Conservation (phyloP, 2,797 vertebrate species). For the Poecile montanus region DNA sequence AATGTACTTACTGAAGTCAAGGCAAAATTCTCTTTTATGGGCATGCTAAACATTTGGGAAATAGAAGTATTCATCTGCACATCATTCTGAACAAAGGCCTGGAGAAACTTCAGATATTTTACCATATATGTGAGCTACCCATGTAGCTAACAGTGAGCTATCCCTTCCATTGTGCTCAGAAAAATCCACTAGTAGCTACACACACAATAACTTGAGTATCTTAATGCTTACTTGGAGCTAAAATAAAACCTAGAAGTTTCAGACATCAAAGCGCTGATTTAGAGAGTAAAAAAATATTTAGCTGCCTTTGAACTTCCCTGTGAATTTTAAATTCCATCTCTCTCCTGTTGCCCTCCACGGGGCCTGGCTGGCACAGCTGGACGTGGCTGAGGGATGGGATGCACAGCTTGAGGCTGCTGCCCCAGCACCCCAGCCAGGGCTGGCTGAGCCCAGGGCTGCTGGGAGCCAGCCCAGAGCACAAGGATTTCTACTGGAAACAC, state of each 20-base stretch:
- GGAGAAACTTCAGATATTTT: not conserved
- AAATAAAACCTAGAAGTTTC: not conserved
- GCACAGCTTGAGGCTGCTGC: not conserved
- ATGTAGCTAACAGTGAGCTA: not conserved
- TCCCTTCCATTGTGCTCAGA: not conserved
- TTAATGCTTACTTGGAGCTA: not conserved
- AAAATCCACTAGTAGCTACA: not conserved
- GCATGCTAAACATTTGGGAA: not conserved
- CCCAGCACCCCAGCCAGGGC: fast-evolving
- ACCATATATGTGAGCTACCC: not conserved
- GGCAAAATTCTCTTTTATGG: not conserved
- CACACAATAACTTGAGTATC: not conserved
- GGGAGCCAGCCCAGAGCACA: not conserved
- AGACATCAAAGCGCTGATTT: not conserved
- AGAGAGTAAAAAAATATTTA: not conserved
- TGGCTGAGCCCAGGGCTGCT: fast-evolving
- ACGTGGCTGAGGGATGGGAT: not conserved
- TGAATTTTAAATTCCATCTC: not conserved
- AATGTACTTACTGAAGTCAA: not conserved
- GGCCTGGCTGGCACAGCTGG: not conserved
- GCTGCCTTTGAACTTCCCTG: not conserved
- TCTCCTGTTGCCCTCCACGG: fast-evolving
- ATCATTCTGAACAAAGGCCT: not conserved
- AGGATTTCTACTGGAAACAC: not conserved
- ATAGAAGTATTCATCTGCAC: not conserved